Conservation (phyloP, 2,113 vertebrate genomes). For the Atrichornis clamosus region DNA sequence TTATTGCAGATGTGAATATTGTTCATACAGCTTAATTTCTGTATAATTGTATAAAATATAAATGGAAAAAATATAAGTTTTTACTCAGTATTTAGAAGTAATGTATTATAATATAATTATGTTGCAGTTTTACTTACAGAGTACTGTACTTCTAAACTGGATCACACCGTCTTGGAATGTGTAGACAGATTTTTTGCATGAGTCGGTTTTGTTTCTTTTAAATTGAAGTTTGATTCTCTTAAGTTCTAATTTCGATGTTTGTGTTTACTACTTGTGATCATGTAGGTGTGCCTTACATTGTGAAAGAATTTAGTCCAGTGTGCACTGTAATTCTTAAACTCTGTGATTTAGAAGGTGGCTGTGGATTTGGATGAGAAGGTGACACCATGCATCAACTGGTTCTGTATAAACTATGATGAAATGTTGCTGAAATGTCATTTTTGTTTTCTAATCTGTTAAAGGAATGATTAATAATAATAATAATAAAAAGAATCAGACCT, state of each 20-base stretch:
- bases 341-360: constrained; percentile 53
- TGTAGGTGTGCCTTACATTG: constrained; percentile 87
- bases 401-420: constrained; percentile 64
- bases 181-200: constrained; percentile 74
- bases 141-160: constrained; percentile 77
- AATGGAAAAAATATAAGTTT: constrained; percentile 65
- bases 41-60: constrained; percentile 73
- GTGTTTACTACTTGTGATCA: constrained; percentile 75
- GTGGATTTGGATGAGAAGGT: constrained; percentile 54
- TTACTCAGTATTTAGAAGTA: constrained; percentile 63
- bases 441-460: constrained; percentile 85
- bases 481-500: constrained; percentile 76
- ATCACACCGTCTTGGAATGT: constrained; percentile 64
- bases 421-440: constrained; percentile 77
- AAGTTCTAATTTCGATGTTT: constrained; percentile 67
- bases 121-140: constrained; percentile 59
- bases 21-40: constrained; percentile 73
- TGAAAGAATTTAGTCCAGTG: constrained; percentile 72
- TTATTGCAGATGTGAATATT: constrained; percentile 81
- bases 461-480: constrained; percentile 73
- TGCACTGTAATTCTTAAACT: constrained; percentile 72
- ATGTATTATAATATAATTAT: constrained; percentile 64
- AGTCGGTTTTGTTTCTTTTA: constrained; percentile 43
- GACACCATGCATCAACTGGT: constrained; percentile 25
- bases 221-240: constrained; percentile 30